Percentiles rank a stretch among this genome's conserved stretches.
These are phyloP conservation scores for Anabas testudineus DNA, from an alignment of 2,797 vertebrate species.

Conservation along the genomic window DNA sequence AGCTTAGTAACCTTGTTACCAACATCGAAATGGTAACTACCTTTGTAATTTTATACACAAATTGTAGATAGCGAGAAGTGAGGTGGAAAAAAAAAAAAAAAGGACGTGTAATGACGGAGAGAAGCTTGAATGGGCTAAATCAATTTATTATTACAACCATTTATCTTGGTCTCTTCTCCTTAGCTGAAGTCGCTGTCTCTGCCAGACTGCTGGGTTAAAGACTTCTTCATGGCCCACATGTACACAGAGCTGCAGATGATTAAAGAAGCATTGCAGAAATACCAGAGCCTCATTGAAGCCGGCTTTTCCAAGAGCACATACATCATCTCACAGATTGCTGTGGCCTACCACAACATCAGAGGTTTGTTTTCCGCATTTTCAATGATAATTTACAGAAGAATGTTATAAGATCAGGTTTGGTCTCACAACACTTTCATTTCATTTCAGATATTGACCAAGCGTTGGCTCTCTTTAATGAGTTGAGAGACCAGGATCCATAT, in stretches of 20 bases:
- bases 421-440: constrained; percentile 11
- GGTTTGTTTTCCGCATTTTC: constrained; percentile 76
- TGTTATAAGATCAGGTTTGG: not conserved
- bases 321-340: constrained; percentile 98
- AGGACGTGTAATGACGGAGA: not conserved
- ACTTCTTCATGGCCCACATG: constrained; percentile 99
- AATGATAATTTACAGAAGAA: not conserved
- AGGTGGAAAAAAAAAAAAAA: too few relatives aligned
- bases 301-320: constrained; percentile 99
- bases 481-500: constrained; percentile 96
- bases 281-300: constrained; percentile 96
- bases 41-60: not conserved
- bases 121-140: not conserved
- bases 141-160: too few relatives aligned
- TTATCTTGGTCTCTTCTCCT: not conserved
- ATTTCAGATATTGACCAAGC: constrained; percentile 97
- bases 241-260: constrained; percentile 99
- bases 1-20: constrained; percentile 97
- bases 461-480: constrained; percentile 94
- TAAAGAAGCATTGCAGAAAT: constrained; percentile 97
- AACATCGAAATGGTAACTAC: constrained; percentile 91
- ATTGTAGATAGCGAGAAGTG: not conserved
- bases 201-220: constrained; percentile 97
- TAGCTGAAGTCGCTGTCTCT: constrained; percentile 97
- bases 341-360: constrained; percentile 99